Base-by-base conservation (phyloP, 2,888 invertebrate species). In the Melanostoma mellinum region DNA sequence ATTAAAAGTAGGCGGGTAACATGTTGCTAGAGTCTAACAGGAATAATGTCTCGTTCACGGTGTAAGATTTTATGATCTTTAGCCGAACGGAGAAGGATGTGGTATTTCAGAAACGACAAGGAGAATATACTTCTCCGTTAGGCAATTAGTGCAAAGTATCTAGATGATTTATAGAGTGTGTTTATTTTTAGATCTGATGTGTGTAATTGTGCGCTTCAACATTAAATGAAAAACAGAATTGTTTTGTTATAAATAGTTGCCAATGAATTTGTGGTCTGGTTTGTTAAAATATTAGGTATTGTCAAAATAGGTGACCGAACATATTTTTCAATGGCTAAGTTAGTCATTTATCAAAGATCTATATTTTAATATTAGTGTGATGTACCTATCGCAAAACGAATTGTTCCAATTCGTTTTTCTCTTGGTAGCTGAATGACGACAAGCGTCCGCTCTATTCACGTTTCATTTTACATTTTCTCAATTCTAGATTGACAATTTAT, bases 111-210 rank as follows among this genome's bases (percentile, higher is more conserved):
- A 42, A 33, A 40, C 30, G 20, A 69, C 20, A 33, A 46, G 20
- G 38, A 36, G 36, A 44, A 67, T 32, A 30, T 35, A 20, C 36
- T 5, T 61, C 33, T 72, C 44, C 63, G 52, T 58, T 42, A 68
- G 73, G 73, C 63, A 82, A 77, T 77, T 77, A 77, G 82, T 82
- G 73, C 77, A 68, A 82, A 82, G 77, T 73, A 82, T 73, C 55
- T 73, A 10, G 52, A 73, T 73, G 73, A 69, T 77, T 82, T 77
- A 82, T 77, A 40, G 60, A 55, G 42, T 72, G 58, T 75, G 9
- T 76, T 65, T 75, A 68, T 68, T 73, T 73, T 73, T 82, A 55
- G 56, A 63, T 77, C 53, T 72, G 35, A 53, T 55, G 56, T 42
- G 72, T 50, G 72, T 55, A 81, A 81, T 68, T 72, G 63, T 36